Conservation (phyloP, 1,140 invertebrate species). For the Dreissena polymorpha region DNA sequence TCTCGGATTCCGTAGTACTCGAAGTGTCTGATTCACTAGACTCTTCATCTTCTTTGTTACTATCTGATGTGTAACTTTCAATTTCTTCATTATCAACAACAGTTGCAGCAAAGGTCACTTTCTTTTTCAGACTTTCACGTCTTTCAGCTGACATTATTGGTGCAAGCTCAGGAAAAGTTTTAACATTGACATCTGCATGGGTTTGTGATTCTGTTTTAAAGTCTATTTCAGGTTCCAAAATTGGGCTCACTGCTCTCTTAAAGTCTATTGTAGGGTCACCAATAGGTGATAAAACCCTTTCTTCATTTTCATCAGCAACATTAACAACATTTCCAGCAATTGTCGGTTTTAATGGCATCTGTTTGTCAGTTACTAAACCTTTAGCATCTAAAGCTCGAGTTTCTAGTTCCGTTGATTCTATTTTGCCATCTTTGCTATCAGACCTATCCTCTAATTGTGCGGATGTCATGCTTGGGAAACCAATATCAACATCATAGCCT, state of each 20-base stretch:
- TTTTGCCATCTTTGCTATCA: too few relatives aligned
- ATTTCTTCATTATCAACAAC: slow-evolving; percentile 40
- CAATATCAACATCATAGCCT: slow-evolving; percentile 28
- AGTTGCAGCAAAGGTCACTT: slow-evolving; percentile 44
- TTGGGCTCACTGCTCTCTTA: slow-evolving; percentile 29
- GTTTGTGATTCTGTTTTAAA: slow-evolving; percentile 21
- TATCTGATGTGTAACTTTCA: slow-evolving; percentile 13
- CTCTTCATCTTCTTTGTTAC: slow-evolving; percentile 1
- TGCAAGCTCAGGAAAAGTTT: too few relatives aligned
- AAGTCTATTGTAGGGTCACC: slow-evolving; percentile 30
- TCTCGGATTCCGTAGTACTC: background rate
- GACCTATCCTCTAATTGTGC: too few relatives aligned
- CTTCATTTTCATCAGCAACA: slow-evolving; percentile 39
- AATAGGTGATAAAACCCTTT: slow-evolving; percentile 43
- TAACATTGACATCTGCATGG: background rate
- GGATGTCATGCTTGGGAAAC: too few relatives aligned
- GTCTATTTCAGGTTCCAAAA: slow-evolving; percentile 42
- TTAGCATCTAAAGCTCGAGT: too few relatives aligned
- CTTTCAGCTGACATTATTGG: too few relatives aligned
- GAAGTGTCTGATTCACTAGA: background rate
- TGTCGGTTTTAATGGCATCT: too few relatives aligned
- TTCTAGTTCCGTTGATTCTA: too few relatives aligned
- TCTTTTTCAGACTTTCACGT: background rate
- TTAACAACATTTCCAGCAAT: background rate
- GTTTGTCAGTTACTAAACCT: too few relatives aligned